phyloP scores from a whole-genome alignment of 2,113 vertebrate genomes.

The Nycticorax nycticorax region DNA sequence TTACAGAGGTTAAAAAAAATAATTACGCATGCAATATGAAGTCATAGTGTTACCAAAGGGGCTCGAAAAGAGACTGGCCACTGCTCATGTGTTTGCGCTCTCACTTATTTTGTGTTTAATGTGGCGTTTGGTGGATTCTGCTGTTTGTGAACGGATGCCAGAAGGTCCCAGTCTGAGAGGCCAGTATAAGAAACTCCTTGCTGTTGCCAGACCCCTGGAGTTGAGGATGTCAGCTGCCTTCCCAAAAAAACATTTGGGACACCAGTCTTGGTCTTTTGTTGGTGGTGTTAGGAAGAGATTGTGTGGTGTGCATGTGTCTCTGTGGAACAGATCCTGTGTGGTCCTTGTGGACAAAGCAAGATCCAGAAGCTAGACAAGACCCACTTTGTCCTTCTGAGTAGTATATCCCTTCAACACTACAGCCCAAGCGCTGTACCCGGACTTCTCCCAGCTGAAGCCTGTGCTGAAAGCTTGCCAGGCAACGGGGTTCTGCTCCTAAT shows the following conservation, averaged over 20 bases:
- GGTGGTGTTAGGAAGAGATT: not conserved
- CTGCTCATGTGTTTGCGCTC: not conserved
- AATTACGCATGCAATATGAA: not conserved
- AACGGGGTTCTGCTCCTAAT: not conserved
- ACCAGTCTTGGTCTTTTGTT: not conserved
- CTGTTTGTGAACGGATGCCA: not conserved
- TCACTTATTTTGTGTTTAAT: not conserved
- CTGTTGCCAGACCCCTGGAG: not conserved
- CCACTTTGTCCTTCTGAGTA: not conserved
- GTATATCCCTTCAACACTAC: not conserved
- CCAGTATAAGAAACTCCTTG: not conserved
- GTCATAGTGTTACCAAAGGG: not conserved
- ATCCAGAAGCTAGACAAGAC: not conserved
- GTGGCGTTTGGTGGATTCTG: not conserved
- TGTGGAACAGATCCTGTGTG: not conserved
- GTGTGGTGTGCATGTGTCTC: not conserved
- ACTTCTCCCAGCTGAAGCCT: not conserved
- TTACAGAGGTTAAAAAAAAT: not conserved
- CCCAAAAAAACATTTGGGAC: not conserved
- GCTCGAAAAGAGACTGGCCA: not conserved
- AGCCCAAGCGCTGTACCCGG: not conserved
- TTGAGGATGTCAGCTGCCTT: not conserved
- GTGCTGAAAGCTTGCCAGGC: not conserved
- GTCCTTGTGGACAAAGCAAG: not conserved
- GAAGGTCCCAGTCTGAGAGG: not conserved